Base-by-base conservation (phyloP, 2,797 vertebrate genomes). In the Poliocrania exsul region DNA sequence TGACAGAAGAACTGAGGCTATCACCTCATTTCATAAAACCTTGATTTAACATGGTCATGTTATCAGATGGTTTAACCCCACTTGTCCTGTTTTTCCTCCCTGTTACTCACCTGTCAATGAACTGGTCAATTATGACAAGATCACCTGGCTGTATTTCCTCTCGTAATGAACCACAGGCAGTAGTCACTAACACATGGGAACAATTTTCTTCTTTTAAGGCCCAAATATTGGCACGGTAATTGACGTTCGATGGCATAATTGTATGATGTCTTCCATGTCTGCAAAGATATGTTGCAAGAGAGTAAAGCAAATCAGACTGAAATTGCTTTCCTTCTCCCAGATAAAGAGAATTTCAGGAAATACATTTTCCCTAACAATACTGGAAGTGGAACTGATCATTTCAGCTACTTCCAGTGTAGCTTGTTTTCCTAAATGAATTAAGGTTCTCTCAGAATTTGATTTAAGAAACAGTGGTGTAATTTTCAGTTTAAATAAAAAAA, bases 151-250 rank as follows among this genome's bases (percentile, higher is more conserved):
- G 99, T 96, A 99, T 99, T 95, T 99, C 99, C 71, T 99, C 99
- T 79, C 98, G 96, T 57, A 99, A 97, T 2, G 99, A 99, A 35
- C 99, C 99, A 25, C 99, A 99, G 16, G 99, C 99, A 4, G 99
- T 99, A 81, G 99, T 99, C 66, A 97, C 99, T 82, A 99, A 28
- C 14, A 99, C 38, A 60, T 99, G 99, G 1, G 99, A 99, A 50
- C 99, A 99, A 47, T 99, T 99, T 88, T 99, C 99, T 90, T 99
- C 98, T 96, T 98, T 99, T 75, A 99, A 91, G 1, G 99, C 99
- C 99, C 99, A 99, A 92, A 99, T 98, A 97, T 99, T 99, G 40
- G 99, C 99, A 95, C 98, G 98, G 96, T 99, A 99, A 98, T 99
- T 99, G 72, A 99, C 96, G 9, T 98, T 98, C 1, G 99, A 98